phyloP scores from a whole-genome alignment of 1,140 invertebrate species.

The Cepaea nemoralis region DNA sequence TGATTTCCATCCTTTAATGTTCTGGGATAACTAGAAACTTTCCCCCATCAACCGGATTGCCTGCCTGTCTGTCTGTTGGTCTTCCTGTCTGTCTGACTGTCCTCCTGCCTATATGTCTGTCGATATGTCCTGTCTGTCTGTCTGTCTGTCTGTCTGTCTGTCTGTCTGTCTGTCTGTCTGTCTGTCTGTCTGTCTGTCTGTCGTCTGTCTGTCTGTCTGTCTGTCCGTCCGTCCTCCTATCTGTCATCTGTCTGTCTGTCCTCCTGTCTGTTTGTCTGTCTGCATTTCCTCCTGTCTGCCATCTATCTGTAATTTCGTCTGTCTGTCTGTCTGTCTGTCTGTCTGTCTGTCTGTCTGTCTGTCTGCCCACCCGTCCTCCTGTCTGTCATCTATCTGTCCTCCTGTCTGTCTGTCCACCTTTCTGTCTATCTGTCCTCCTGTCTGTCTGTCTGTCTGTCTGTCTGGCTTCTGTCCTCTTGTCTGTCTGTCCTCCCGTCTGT shows the following conservation, averaged over 20 bases:
- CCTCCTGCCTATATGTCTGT: too few species aligned
- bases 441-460: neutral
- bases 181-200: neutral
- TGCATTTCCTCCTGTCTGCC: neutral
- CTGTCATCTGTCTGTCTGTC: neutral
- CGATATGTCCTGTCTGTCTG: neutral
- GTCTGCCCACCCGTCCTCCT: neutral
- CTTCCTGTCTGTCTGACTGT: too few species aligned
- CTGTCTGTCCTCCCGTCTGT: neutral
- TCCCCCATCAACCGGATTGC: too few species aligned
- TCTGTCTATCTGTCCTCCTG: neutral
- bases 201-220: neutral
- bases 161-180: conserved; percentile 13
- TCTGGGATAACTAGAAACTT: too few species aligned
- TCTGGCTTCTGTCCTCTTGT: neutral
- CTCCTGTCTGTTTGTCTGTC: too few species aligned
- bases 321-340: neutral
- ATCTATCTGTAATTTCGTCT: neutral
- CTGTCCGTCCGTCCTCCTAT: too few species aligned
- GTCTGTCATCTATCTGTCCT: neutral
- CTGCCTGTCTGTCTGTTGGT: too few species aligned
- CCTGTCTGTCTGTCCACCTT: neutral
- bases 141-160: neutral
- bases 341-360: neutral
- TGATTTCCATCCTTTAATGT: too few species aligned